phyloP scores from a whole-genome alignment of 2,113 vertebrate genomes.

The Rhagologus leucostigma region DNA sequence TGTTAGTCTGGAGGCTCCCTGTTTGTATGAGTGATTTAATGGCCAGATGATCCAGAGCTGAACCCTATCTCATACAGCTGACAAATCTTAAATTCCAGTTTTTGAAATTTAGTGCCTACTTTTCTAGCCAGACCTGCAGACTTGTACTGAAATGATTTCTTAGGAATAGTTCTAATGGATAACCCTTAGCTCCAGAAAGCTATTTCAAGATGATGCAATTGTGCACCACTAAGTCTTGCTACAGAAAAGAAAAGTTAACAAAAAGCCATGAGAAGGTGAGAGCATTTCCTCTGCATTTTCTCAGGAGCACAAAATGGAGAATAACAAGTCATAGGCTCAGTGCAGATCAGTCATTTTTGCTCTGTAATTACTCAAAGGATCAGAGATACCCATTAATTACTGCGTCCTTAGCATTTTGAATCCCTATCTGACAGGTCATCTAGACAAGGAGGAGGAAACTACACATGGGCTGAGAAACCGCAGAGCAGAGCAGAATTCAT shows the following conservation, averaged over 20 bases:
- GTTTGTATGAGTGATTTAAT: neutral
- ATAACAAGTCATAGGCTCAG: neutral
- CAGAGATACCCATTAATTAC: neutral
- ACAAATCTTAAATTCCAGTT: neutral
- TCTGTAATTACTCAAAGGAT: neutral
- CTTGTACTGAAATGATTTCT: neutral
- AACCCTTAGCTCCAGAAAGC: neutral
- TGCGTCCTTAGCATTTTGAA: neutral
- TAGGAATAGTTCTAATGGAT: conserved; percentile 1
- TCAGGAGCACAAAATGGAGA: neutral
- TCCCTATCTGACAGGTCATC: neutral
- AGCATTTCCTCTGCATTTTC: neutral
- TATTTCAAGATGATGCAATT: conserved; percentile 10
- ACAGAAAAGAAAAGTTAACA: neutral
- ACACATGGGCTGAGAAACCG: neutral
- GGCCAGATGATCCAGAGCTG: neutral
- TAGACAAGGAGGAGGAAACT: neutral
- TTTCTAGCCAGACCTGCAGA: neutral
- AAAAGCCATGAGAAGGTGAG: neutral
- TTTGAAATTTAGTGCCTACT: neutral
- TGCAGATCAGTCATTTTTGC: neutral
- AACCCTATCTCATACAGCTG: neutral
- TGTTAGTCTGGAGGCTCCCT: neutral
- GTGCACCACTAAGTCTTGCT: neutral
- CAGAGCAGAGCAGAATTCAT: neutral